Evolutionary conservation across 2,888 invertebrate species (phyloP).

Genomic region (Deilephila elpenor): DNA sequence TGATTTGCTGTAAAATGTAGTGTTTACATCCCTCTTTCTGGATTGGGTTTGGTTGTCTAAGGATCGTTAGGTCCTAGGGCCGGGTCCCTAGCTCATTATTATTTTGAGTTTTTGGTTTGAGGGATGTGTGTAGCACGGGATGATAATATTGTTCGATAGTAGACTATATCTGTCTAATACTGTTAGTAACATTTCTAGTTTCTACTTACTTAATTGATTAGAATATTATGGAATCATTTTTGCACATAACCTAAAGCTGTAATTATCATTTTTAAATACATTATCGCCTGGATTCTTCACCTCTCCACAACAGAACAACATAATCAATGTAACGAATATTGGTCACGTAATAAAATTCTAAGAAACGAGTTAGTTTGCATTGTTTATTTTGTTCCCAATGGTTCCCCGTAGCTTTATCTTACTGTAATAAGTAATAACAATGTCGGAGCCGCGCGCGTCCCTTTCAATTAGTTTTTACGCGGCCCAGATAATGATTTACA

Average conservation of each 20-base stretch:
- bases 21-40: background rate
- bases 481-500: conserved; percentile 73
- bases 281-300: background rate
- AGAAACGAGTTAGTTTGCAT: conserved; percentile 32
- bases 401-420: conserved; percentile 30
- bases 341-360: conserved; percentile 23
- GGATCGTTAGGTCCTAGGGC: too few relatives aligned
- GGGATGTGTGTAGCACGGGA: too few relatives aligned
- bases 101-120: too few relatives aligned
- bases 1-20: background rate
- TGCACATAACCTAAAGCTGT: too few relatives aligned
- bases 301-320: background rate
- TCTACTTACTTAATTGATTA: too few relatives aligned
- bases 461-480: conserved; percentile 79
- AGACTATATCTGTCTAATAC: too few relatives aligned
- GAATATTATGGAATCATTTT: too few relatives aligned
- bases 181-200: too few relatives aligned
- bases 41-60: too few relatives aligned
- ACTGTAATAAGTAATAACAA: conserved; percentile 63
- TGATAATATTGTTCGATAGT: too few relatives aligned
- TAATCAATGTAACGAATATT: background rate
- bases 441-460: conserved; percentile 58
- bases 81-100: too few relatives aligned
- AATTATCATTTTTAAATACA: background rate
- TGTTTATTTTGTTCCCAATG: conserved; percentile 42